Evolutionary conservation across 2,797 vertebrate species (phyloP).

Genomic region (Galaxias olidus): DNA sequence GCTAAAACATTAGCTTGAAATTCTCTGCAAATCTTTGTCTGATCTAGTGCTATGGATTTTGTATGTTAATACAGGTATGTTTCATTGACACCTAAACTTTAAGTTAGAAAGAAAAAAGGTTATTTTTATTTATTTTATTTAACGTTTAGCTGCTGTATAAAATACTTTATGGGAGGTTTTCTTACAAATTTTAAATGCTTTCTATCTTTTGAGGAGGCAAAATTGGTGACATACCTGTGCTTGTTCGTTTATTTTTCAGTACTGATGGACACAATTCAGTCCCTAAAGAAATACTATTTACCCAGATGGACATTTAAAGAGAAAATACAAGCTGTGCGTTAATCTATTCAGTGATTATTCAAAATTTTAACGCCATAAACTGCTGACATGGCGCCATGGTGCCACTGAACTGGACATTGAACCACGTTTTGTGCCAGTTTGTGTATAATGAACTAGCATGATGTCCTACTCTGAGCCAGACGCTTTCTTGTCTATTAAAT

Average conservation of each 20-base stretch:
- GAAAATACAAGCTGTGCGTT: slow-evolving; percentile 4
- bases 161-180: background rate
- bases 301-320: slow-evolving; percentile 14
- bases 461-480: slow-evolving; percentile 42
- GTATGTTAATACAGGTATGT: no score
- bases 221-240: no score
- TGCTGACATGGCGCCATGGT: slow-evolving; percentile 20
- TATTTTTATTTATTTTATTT: no score
- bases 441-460: slow-evolving; percentile 44
- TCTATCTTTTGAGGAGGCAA: no score
- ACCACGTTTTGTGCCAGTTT: slow-evolving; percentile 26
- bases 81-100: no score
- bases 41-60: no score
- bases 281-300: background rate
- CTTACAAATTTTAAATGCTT: background rate
- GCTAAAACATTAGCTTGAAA: no score
- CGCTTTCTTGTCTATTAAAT: slow-evolving; percentile 38
- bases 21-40: no score
- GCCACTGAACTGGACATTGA: slow-evolving; percentile 27
- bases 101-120: no score
- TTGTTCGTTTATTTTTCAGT: background rate
- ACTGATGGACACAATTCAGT: background rate
- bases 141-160: no score
- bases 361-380: slow-evolving; percentile 23
- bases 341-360: slow-evolving; percentile 8